Base-by-base conservation (phyloP, 2,888 invertebrate genomes). In the Sclerodermus sp. region DNA sequence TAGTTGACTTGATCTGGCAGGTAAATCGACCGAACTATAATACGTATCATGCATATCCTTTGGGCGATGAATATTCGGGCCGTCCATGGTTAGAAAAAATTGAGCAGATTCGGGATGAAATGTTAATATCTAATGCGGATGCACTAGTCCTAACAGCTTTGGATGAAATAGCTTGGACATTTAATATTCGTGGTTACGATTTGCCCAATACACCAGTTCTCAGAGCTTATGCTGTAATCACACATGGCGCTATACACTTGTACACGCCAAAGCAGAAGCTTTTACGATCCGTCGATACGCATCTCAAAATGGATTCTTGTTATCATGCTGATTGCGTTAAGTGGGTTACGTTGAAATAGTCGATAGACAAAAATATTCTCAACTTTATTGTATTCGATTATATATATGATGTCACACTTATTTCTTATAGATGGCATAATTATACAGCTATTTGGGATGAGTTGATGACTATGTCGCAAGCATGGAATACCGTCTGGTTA, bases 131-230 rank as follows among this genome's bases (percentile, higher is more conserved):
- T n/a, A 82, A 82, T 0, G 88, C 85, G 1, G 88, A 90, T 62
- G 91, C 91, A 1, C 86, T 93, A 81, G 84, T 95, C 23, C 82
- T 96, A 12, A 92, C 93, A 0, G 89, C 93, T 0, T 78, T 95
- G 47, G 93, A 94, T 65, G 94, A 95, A 77, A 86, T 90, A 39
- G 91, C 93, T 0, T 95, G 94, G 89, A 78, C 95, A 30, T 81
- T 94, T 31, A 96, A 96, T 75, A 85, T 96, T 14, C 83, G 95
- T n/a, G 94, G 93, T 0, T 81, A 85, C 49, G 95, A 96, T 79
- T 82, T 92, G 56, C 88, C 89, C 0, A 88, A 86, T 73, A 90
- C 89, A 1, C 93, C 95, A 0, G 86, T 91, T 14, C 80, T 93
- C 8, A 86, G 88, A 68, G 86, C 90, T 36, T 93, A 91, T 72